Conservation (phyloP, 2,888 invertebrate species). For the Rhogogaster chlorosoma region DNA sequence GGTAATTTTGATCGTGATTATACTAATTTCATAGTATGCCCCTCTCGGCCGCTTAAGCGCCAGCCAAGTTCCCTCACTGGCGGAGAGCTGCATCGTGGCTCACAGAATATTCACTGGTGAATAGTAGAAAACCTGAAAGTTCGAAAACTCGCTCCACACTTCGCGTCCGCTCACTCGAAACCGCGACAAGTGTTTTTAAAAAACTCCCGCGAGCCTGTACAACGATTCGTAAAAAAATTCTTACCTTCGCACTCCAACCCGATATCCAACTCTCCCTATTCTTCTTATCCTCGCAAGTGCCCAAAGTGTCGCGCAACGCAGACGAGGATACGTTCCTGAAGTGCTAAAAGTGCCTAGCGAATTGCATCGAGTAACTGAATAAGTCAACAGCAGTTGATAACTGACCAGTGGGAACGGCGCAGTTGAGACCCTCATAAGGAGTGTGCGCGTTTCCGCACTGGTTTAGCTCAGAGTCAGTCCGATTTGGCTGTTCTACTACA, state of each 20-base stretch:
- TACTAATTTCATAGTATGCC: constrained; percentile 72
- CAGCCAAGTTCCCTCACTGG: constrained; percentile 60
- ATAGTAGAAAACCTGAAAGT: constrained; percentile 49
- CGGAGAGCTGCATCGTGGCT: constrained; percentile 44
- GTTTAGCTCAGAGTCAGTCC: neutral
- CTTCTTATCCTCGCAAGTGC: neutral
- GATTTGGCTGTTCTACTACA: neutral
- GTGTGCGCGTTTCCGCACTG: constrained; percentile 1
- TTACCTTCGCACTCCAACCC: neutral
- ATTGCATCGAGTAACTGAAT: neutral
- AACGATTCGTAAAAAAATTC: neutral
- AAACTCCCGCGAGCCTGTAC: neutral
- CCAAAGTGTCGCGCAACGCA: neutral
- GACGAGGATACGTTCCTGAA: neutral
- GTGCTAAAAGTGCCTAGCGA: neutral
- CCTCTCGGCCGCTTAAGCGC: constrained; percentile 68
- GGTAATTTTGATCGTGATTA: constrained; percentile 74
- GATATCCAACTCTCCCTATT: neutral
- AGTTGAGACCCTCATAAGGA: neutral
- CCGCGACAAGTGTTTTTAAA: constrained; percentile 27
- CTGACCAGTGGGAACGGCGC: constrained; percentile 4
- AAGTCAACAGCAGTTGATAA: neutral
- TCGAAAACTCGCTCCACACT: constrained; percentile 44
- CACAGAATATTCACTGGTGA: constrained; percentile 50
- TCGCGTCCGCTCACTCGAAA: neutral